phyloP scores from a whole-genome alignment of 2,113 vertebrate genomes.

The Baryphthengus martii region DNA sequence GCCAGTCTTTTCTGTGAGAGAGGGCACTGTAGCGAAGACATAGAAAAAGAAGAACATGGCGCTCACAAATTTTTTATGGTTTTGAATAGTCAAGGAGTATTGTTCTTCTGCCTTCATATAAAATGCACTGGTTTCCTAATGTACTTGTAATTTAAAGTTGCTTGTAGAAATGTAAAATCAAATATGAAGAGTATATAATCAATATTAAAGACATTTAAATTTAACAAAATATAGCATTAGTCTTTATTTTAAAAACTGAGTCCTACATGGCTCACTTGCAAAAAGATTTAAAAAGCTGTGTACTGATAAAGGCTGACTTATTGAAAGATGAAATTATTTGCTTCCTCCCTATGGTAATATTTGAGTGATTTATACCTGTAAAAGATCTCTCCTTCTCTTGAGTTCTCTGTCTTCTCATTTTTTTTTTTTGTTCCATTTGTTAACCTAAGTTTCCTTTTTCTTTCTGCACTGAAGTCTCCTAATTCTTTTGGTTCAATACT shows the following conservation, averaged over 20 bases:
- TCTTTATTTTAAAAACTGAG: conserved; percentile 22
- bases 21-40: conserved; percentile 19
- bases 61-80: neutral
- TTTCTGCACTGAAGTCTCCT: neutral
- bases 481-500: neutral
- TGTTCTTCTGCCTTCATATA: neutral
- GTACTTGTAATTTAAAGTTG: neutral
- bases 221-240: conserved; percentile 14
- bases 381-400: neutral
- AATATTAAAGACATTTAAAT: conserved; percentile 19
- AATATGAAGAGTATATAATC: neutral
- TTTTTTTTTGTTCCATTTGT: neutral
- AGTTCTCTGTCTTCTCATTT: neutral
- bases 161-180: conserved; percentile 31
- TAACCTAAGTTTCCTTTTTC: neutral
- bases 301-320: neutral
- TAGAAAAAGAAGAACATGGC: conserved; percentile 3
- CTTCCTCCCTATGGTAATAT: neutral
- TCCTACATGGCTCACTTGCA: neutral
- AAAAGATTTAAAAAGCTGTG: neutral
- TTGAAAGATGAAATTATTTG: neutral
- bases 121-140: neutral
- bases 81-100: neutral
- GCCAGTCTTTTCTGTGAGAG: neutral
- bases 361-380: neutral